A percentile compares a stretch with the other conserved stretches of the same genome.
These are phyloP conservation scores for Ditylenchus dipsaci DNA, from an alignment of 1,140 invertebrate species.

Conservation along the genomic window DNA sequence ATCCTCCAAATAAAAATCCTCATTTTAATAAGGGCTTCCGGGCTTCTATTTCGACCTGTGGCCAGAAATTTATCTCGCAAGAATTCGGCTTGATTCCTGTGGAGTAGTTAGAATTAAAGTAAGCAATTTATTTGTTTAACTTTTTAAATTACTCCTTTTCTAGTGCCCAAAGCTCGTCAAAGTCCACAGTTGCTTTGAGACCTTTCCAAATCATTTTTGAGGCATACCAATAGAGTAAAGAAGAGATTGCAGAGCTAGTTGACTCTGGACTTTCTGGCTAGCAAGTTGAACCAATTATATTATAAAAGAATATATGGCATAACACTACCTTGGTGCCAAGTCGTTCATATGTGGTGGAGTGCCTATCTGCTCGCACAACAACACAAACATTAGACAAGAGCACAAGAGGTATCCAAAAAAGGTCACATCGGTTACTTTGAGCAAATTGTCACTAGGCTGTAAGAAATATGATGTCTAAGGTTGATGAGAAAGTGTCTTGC, in stretches of 20 bases:
- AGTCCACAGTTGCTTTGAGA: constrained; percentile 5
- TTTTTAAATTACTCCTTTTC: constrained; percentile 4
- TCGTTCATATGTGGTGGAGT: neutral
- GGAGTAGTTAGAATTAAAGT: no score
- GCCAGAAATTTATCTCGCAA: constrained; percentile 1
- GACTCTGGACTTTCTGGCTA: constrained; percentile 11
- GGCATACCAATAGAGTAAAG: constrained; percentile 17
- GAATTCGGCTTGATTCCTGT: constrained; percentile 9
- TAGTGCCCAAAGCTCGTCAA: constrained; percentile 20
- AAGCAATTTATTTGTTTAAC: no score
- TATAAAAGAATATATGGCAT: no score
- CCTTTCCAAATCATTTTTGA: constrained; percentile 18
- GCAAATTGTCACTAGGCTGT: no score
- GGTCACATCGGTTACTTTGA: neutral
- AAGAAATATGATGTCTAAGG: neutral
- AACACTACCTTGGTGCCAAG: neutral
- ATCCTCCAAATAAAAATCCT: constrained; percentile 10
- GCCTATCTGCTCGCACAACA: constrained; percentile 6
- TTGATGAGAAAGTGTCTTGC: neutral
- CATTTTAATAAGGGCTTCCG: neutral
- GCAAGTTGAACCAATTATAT: neutral
- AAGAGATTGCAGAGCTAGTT: constrained; percentile 9
- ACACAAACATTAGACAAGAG: neutral
- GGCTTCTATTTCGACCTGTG: neutral
- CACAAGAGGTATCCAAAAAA: constrained; percentile 1